These are phyloP conservation scores for Lytechinus pictus DNA, from an alignment of 35 echinoderm and acorn worm genomes.

Conservation along the genomic window DNA sequence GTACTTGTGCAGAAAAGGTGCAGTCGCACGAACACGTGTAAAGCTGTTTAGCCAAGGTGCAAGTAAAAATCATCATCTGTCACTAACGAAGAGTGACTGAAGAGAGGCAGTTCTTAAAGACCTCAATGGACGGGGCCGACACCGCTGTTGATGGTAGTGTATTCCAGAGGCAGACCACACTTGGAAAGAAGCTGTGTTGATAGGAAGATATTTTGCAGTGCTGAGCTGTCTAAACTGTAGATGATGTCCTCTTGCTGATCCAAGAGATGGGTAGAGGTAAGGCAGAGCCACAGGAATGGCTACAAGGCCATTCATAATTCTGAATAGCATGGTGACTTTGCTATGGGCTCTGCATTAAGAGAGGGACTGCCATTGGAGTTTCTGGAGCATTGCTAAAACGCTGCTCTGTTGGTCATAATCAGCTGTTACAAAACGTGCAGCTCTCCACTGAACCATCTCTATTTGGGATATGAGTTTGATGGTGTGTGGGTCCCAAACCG, in stretches of 20 bases:
- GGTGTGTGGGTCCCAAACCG: too few relatives aligned
- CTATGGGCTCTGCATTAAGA: too few relatives aligned
- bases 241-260: not conserved
- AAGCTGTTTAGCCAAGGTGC: too few relatives aligned
- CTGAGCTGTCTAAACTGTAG: slow-evolving; percentile 3
- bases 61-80: not conserved
- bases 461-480: too few relatives aligned
- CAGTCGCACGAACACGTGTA: not conserved
- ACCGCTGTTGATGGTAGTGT: not conserved
- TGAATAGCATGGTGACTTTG: too few relatives aligned
- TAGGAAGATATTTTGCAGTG: slow-evolving; percentile 7
- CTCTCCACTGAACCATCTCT: too few relatives aligned
- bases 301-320: not conserved
- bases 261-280: not conserved
- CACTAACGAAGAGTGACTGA: not conserved
- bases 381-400: too few relatives aligned
- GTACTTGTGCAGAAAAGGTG: not conserved
- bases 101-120: not conserved
- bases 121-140: not conserved
- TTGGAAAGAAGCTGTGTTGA: slow-evolving; percentile 2
- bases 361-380: too few relatives aligned
- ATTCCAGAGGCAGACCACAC: slow-evolving; percentile 13
- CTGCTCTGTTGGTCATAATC: too few relatives aligned
- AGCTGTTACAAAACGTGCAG: too few relatives aligned
- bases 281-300: not conserved